Percentiles rank a stretch among this genome's conserved stretches.
phyloP scores from a whole-genome alignment of 1,140 invertebrate genomes.

The Galendromus occidentalis region DNA sequence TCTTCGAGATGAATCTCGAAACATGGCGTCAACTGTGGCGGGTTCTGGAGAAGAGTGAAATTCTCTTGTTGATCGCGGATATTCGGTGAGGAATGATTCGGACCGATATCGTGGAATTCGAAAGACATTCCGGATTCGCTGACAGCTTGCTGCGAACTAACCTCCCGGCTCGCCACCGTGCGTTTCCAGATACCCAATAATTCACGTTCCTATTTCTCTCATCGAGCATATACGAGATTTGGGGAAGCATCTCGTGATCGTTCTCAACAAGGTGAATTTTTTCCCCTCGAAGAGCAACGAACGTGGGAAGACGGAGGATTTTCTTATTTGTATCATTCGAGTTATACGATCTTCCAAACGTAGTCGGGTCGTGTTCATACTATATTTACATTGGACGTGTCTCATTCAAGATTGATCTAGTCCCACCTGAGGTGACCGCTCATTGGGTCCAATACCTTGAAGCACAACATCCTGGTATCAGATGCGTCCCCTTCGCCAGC shows the following conservation, averaged over 20 bases:
- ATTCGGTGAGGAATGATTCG: slow-evolving; percentile 49
- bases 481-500: slow-evolving; percentile 36
- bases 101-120: not conserved
- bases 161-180: too few relatives aligned
- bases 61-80: slow-evolving; percentile 62
- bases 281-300: too few relatives aligned
- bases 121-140: not conserved
- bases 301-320: too few relatives aligned
- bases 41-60: slow-evolving; percentile 71
- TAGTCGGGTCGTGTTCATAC: too few relatives aligned
- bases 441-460: slow-evolving; percentile 71
- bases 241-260: slow-evolving; percentile 59
- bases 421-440: slow-evolving; percentile 51
- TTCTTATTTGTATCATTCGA: too few relatives aligned
- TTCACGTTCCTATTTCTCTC: slow-evolving; percentile 70
- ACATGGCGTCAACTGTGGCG: slow-evolving; percentile 83
- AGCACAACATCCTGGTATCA: slow-evolving; percentile 45
- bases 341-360: too few relatives aligned
- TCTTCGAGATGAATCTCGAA: slow-evolving; percentile 74
- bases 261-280: slow-evolving; percentile 52
- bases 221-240: slow-evolving; percentile 55
- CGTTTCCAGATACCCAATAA: slow-evolving; percentile 21
- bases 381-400: too few relatives aligned
- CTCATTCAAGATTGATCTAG: slow-evolving; percentile 45
- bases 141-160: too few relatives aligned